Evolutionary conservation across 2,888 invertebrate genomes (phyloP).

Genomic region (Schrankia costaestrigalis): DNA sequence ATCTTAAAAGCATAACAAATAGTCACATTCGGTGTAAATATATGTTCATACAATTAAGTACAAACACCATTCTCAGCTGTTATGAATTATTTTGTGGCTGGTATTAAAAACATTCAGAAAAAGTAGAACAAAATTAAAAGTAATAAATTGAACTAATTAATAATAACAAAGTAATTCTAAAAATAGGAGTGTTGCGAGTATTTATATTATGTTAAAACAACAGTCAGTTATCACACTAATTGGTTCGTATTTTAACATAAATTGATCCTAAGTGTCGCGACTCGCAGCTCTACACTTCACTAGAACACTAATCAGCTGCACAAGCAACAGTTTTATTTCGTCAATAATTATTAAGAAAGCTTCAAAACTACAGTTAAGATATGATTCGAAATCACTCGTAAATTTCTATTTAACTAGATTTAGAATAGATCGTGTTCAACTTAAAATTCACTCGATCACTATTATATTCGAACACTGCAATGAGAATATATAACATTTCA

Average conservation of each 20-base stretch:
- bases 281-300: slow-evolving; percentile 15
- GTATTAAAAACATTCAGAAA: slow-evolving; percentile 10
- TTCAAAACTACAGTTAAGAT: slow-evolving; percentile 62
- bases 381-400: slow-evolving; percentile 73
- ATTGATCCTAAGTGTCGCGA: slow-evolving; percentile 19
- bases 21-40: background rate
- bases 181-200: slow-evolving; percentile 29
- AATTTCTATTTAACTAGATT: slow-evolving; percentile 39
- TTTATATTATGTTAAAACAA: slow-evolving; percentile 34
- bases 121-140: slow-evolving; percentile 10
- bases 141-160: slow-evolving; percentile 18
- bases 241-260: slow-evolving; percentile 17
- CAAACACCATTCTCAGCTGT: slow-evolving; percentile 5
- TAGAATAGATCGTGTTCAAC: slow-evolving; percentile 34
- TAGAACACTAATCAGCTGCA: slow-evolving; percentile 30
- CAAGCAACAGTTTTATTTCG: slow-evolving; percentile 35
- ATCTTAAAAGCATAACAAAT: slow-evolving; percentile 6
- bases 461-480: slow-evolving; percentile 17
- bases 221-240: slow-evolving; percentile 30
- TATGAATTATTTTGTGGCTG: background rate
- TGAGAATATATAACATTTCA: no score
- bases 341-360: slow-evolving; percentile 46
- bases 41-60: slow-evolving; percentile 13
- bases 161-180: slow-evolving; percentile 9
- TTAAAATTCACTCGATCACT: slow-evolving; percentile 43